Evolutionary conservation across 2,113 vertebrate species (phyloP).

Genomic region (Nibea coibor): DNA sequence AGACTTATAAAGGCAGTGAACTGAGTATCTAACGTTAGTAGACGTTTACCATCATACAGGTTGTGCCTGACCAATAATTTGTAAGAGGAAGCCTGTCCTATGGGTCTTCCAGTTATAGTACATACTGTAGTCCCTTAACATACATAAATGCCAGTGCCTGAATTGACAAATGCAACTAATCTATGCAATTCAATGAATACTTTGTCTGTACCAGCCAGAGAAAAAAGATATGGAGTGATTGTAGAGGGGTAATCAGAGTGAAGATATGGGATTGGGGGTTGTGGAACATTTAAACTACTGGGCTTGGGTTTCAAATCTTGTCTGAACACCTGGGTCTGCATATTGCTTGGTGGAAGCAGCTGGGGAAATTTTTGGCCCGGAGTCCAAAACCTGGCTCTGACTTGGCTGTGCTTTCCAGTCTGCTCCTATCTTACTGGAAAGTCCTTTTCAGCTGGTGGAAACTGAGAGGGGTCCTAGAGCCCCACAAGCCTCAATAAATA

Average conservation of each 20-base stretch:
- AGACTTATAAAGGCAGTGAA: background rate
- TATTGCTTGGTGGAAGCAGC: slow-evolving; percentile 73
- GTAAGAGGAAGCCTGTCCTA: background rate
- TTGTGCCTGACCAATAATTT: too few species aligned
- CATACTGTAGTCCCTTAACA: background rate
- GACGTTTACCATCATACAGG: background rate
- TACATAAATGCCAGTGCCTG: background rate
- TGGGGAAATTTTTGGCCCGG: slow-evolving; percentile 64
- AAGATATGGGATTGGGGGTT: slow-evolving; percentile 53
- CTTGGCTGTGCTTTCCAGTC: slow-evolving; percentile 61
- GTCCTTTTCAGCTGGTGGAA: slow-evolving; percentile 76
- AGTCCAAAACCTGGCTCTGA: slow-evolving; percentile 69
- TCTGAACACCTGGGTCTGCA: slow-evolving; percentile 79
- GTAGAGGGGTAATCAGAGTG: slow-evolving; percentile 38
- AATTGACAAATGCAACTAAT: slow-evolving; percentile 13
- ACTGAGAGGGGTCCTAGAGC: slow-evolving; percentile 69
- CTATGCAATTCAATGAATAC: slow-evolving; percentile 23
- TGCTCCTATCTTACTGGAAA: slow-evolving; percentile 72
- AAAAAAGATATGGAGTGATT: slow-evolving; percentile 7
- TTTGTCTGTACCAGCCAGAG: slow-evolving; percentile 18
- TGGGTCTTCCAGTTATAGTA: background rate
- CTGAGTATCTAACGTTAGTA: background rate
- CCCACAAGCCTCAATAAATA: slow-evolving; percentile 75
- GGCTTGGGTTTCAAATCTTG: slow-evolving; percentile 75
- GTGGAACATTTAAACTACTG: slow-evolving; percentile 64